Percentiles rank a stretch among this genome's conserved stretches.
phyloP scores from a whole-genome alignment of 2,113 vertebrate species.

The Mobula birostris region DNA sequence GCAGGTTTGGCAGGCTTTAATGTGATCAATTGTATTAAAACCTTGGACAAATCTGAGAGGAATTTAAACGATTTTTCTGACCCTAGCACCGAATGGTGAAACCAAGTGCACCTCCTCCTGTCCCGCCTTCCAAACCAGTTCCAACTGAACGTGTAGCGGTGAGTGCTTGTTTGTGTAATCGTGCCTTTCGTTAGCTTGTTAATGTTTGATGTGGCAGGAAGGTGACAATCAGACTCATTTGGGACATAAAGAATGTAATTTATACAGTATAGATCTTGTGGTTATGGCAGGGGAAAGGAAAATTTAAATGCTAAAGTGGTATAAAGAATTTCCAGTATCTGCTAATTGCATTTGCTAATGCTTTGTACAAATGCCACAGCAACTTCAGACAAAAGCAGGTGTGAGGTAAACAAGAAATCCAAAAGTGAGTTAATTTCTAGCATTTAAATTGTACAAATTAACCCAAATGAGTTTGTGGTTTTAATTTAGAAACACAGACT shows the following conservation, averaged over 20 bases:
- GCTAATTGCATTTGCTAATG: not conserved
- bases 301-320: not conserved
- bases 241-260: not conserved
- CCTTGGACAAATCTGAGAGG: not conserved
- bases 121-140: slow-evolving; percentile 43
- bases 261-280: not conserved
- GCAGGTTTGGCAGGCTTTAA: not conserved
- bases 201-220: not conserved
- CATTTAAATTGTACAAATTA: too few relatives aligned
- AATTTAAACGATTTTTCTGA: slow-evolving; percentile 38
- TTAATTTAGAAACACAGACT: too few relatives aligned
- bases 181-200: not conserved
- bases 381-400: not conserved
- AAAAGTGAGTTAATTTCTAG: too few relatives aligned
- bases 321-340: not conserved
- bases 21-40: not conserved
- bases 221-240: not conserved
- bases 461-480: too few relatives aligned
- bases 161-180: not conserved
- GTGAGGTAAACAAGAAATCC: not conserved
- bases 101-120: slow-evolving; percentile 43
- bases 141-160: slow-evolving; percentile 40
- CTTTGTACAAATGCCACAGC: not conserved
- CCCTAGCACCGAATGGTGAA: slow-evolving; percentile 45
- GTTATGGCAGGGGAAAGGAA: not conserved